phyloP scores from a whole-genome alignment of 1,140 invertebrate species.

The Palaemon carinicauda region DNA sequence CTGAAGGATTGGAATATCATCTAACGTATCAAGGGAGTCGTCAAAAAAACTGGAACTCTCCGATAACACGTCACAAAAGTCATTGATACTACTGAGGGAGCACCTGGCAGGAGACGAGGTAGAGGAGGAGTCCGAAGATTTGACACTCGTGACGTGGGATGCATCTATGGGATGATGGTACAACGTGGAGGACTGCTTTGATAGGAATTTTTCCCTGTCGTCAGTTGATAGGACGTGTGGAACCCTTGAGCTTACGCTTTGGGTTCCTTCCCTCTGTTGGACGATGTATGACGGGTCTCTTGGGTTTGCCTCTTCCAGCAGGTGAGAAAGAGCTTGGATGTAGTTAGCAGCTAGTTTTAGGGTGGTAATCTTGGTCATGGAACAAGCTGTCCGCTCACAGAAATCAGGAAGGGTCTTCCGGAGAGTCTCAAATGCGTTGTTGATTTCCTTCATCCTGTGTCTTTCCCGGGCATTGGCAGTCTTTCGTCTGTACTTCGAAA shows the following conservation, averaged over 20 bases:
- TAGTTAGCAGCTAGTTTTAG: slow-evolving; percentile 44
- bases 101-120: not conserved
- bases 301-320: slow-evolving; percentile 23
- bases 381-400: not conserved
- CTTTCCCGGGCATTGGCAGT: slow-evolving; percentile 88
- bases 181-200: no score
- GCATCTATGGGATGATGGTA: no score
- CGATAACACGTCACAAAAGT: slow-evolving; percentile 38
- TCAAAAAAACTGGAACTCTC: slow-evolving; percentile 43
- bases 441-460: slow-evolving; percentile 86
- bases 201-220: no score
- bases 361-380: slow-evolving; percentile 46
- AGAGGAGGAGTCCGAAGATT: not conserved
- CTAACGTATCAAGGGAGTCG: slow-evolving; percentile 34
- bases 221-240: not conserved
- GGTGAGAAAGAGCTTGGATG: slow-evolving; percentile 33
- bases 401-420: slow-evolving; percentile 34
- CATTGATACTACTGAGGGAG: not conserved
- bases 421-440: slow-evolving; percentile 76
- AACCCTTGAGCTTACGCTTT: not conserved
- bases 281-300: slow-evolving; percentile 1
- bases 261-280: not conserved
- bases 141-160: not conserved
- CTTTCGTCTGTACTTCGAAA: slow-evolving; percentile 80
- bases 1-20: slow-evolving; percentile 29